A percentile compares a stretch with the other conserved stretches of the same genome.
Evolutionary conservation across 1,140 invertebrate species (phyloP).

Genomic region (Ceratosolen fusciceps): DNA sequence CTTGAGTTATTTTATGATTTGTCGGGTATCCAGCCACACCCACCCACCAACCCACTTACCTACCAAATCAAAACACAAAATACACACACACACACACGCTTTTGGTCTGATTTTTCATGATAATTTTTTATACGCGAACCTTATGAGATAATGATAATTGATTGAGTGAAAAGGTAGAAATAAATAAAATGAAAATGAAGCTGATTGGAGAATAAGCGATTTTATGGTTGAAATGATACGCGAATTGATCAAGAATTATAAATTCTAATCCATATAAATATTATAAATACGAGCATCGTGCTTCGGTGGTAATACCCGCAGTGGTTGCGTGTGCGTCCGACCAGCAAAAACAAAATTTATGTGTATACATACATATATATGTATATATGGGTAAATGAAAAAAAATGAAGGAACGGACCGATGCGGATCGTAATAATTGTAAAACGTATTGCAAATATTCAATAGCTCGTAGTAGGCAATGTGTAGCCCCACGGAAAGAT

Average conservation of each 20-base stretch:
- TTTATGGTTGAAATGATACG: constrained; percentile 53
- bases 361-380: no score
- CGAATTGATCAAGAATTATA: constrained; percentile 63
- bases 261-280: constrained; percentile 60
- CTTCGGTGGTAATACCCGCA: not conserved
- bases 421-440: constrained; percentile 25
- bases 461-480: no score
- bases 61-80: no score
- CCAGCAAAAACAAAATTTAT: constrained; percentile 21
- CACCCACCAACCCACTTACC: no score
- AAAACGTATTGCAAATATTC: not conserved
- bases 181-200: constrained; percentile 40
- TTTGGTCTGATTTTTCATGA: not conserved
- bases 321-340: not conserved
- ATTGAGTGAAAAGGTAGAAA: constrained; percentile 12
- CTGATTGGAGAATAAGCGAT: constrained; percentile 41
- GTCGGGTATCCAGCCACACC: no score
- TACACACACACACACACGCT: no score
- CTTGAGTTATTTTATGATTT: not conserved
- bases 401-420: constrained; percentile 23
- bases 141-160: not conserved
- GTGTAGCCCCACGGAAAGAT: no score
- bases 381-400: constrained; percentile 52
- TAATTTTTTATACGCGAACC: not conserved
- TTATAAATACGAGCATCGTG: constrained; percentile 36